Evolutionary conservation across 1,140 invertebrate species (phyloP), one percentile per base, ranked within the genome.

Genomic region (Idris sp.): DNA sequence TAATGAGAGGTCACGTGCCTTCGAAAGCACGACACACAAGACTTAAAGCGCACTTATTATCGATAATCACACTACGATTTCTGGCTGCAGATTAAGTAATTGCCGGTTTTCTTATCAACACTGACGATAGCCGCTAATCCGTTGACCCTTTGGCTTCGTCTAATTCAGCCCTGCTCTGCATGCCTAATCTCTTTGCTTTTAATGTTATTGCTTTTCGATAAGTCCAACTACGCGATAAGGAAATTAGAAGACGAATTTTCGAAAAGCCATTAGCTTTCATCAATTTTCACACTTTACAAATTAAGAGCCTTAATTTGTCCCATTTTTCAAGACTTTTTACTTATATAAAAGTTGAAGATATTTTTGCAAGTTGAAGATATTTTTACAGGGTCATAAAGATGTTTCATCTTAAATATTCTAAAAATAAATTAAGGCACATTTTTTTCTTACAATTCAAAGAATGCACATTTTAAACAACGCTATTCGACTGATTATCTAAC

Each of bases 61-160:
- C 74, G 72, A 74, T 81, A 83, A 82, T 82, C 68, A 65, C 73
- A 75, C 73, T 76, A 81, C 72, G 77, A 81, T 82, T 78, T 53
- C 53, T 8, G 46, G 67, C 44, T 33, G 58, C 18, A 79, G 80
- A 83, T 83, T 80, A 81, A 82, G 77, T 82, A 83, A 83, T 82
- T 82, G 72, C 59, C 46, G 58, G 73, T 75, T 79, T 76, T 78
- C 75, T 83, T 81, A 79, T 80, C 77, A 72, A 49, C 43, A 26
- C 53, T 67, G 43, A 54, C 71, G 71, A 72, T 80, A 76, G 69
- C 48, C 46, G 46, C 43, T 75, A 69, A 81, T 74, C 69, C 72
- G 11, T 35, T 35, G 54, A 13, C 40, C 38, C 46, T 40, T 64
- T 44, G 26, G 40, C 25, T 59, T 46, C 36, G 48, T 36, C 40